Conservation (phyloP, 2,113 vertebrate species). For the Catharus bicknelli region DNA sequence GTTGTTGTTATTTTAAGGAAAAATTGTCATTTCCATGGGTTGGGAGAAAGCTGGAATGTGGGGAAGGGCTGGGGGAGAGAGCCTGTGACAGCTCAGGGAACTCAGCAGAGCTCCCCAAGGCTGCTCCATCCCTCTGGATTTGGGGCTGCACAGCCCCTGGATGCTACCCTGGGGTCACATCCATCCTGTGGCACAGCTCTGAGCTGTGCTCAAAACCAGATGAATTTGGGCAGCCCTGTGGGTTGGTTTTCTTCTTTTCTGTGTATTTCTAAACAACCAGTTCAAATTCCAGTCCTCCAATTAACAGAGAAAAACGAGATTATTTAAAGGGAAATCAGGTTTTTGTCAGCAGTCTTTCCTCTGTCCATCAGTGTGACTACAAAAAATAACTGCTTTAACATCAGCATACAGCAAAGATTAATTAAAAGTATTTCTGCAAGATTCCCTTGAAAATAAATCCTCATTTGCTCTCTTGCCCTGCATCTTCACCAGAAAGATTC, state of each 20-base stretch:
- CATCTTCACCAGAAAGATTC: background rate
- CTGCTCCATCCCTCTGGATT: background rate
- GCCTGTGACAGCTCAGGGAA: background rate
- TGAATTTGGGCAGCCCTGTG: fast-evolving
- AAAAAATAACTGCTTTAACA: background rate
- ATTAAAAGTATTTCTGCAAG: background rate
- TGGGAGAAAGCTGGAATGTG: fast-evolving
- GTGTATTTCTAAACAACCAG: background rate
- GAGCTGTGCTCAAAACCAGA: background rate
- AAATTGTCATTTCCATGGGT: background rate
- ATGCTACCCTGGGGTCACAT: background rate
- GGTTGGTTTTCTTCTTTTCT: background rate
- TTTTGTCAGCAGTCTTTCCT: background rate
- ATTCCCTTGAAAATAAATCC: background rate
- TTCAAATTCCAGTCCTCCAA: background rate
- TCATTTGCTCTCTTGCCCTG: background rate
- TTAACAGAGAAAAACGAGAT: background rate
- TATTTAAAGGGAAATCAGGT: background rate
- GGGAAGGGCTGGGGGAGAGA: background rate
- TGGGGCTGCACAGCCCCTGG: no score
- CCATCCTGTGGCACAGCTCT: no score
- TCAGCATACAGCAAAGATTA: background rate
- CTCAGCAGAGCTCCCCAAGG: background rate
- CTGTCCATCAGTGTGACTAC: background rate
- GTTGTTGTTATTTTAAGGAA: background rate